These are phyloP conservation scores for Zeuzera pyrina DNA, from an alignment of 2,888 invertebrate species.

Conservation along the genomic window DNA sequence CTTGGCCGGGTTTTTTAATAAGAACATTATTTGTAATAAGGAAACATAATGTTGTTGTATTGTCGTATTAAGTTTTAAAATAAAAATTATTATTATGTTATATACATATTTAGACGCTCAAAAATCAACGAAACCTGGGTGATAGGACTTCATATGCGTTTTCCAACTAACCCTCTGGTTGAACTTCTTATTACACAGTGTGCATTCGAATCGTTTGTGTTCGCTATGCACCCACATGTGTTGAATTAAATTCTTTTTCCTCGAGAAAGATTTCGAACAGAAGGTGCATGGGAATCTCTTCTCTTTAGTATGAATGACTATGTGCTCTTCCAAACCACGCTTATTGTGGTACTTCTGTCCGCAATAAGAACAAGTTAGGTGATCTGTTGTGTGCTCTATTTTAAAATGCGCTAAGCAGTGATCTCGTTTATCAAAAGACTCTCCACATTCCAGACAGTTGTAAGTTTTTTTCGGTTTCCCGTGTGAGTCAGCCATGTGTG, in stretches of 20 bases:
- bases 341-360: slow-evolving; percentile 51
- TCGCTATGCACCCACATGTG: slow-evolving; percentile 57
- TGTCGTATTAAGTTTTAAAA: too few species aligned
- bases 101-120: too few species aligned
- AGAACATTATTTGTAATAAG: too few species aligned
- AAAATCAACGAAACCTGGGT: too few species aligned
- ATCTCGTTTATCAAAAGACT: slow-evolving; percentile 28
- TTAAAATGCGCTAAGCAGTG: slow-evolving; percentile 36
- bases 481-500: slow-evolving; percentile 36
- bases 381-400: slow-evolving; percentile 34
- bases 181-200: slow-evolving; percentile 38
- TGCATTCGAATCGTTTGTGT: slow-evolving; percentile 39
- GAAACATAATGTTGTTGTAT: too few species aligned
- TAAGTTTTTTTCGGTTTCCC: slow-evolving; percentile 35
- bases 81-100: too few species aligned
- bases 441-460: slow-evolving; percentile 41
- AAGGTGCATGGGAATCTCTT: slow-evolving; percentile 56
- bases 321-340: slow-evolving; percentile 52
- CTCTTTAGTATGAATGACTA: slow-evolving; percentile 56
- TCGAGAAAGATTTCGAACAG: slow-evolving; percentile 50
- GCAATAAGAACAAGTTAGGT: slow-evolving; percentile 35
- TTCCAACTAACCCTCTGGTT: slow-evolving; percentile 41
- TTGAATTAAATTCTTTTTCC: slow-evolving; percentile 41
- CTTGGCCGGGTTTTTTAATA: too few species aligned
- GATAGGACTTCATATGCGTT: slow-evolving; percentile 49